Evolutionary conservation across 2,888 invertebrate species (phyloP).

Genomic region (Pachycephus smyrnensis): DNA sequence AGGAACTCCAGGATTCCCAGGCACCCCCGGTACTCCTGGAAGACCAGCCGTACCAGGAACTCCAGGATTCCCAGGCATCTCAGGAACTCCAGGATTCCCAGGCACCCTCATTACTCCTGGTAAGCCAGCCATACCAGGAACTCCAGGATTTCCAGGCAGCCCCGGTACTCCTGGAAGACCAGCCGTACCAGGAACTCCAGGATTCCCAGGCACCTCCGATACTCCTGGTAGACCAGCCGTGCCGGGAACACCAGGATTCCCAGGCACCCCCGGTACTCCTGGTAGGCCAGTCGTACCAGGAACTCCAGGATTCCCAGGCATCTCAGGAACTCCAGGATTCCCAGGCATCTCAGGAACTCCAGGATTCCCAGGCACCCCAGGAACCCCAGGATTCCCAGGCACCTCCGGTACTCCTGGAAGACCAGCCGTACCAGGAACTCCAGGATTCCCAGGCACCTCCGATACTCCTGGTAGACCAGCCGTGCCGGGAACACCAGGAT

Average conservation of each 20-base stretch:
- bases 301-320: constrained; percentile 26
- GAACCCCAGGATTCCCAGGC: constrained; percentile 57
- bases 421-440: constrained; percentile 50
- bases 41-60: constrained; percentile 56
- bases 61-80: constrained; percentile 34
- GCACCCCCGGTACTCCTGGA: constrained; percentile 46
- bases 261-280: constrained; percentile 40
- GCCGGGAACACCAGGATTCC: constrained; percentile 45
- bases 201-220: constrained; percentile 39
- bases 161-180: constrained; percentile 37
- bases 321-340: background rate
- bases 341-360: constrained; percentile 28
- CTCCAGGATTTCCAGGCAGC: constrained; percentile 36
- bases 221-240: constrained; percentile 56
- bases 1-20: constrained; percentile 30
- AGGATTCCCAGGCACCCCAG: constrained; percentile 28
- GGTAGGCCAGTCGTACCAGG: constrained; percentile 62
- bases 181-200: constrained; percentile 36
- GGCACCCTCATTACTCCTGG: constrained; percentile 49
- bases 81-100: constrained; percentile 31
- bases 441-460: constrained; percentile 28
- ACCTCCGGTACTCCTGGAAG: constrained; percentile 25
- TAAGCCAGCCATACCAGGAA: constrained; percentile 36
- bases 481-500: constrained; percentile 24
- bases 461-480: constrained; percentile 35